A percentile compares a stretch with the other conserved stretches of the same genome.
These are phyloP conservation scores for Achroia grisella DNA, from an alignment of 1,140 invertebrate genomes.

Conservation along the genomic window DNA sequence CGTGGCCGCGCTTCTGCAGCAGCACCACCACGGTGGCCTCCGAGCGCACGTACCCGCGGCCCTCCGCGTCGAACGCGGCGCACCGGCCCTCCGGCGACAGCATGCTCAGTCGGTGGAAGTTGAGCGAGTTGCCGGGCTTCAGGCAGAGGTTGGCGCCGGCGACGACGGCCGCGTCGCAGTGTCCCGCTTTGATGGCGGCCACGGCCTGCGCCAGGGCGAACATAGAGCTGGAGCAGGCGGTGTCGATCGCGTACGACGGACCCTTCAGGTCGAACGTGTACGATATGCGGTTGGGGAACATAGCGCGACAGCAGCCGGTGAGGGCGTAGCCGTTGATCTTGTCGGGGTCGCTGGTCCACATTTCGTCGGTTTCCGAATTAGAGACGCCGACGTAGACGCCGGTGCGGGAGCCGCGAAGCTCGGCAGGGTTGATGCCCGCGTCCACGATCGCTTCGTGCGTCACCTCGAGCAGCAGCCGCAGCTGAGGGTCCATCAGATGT, in stretches of 20 bases:
- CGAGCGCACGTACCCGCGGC: constrained; percentile 93
- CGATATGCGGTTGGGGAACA: constrained; percentile 97
- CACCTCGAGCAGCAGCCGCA: constrained; percentile 92
- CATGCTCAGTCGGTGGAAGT: constrained; percentile 93
- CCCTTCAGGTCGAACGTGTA: constrained; percentile 95
- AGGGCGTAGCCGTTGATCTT: constrained; percentile 93
- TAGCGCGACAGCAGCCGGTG: constrained; percentile 92
- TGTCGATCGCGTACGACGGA: constrained; percentile 95
- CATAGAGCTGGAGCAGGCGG: constrained; percentile 95
- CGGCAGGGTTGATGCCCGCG: constrained; percentile 87
- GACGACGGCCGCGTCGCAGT: constrained; percentile 95
- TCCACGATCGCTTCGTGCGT: constrained; percentile 96
- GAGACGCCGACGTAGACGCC: constrained; percentile 95
- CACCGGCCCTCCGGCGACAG: constrained; percentile 92
- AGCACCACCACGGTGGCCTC: constrained; percentile 89
- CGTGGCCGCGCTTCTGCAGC: constrained; percentile 84
- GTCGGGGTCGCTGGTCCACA: constrained; percentile 84
- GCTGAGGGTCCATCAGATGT: constrained; percentile 95
- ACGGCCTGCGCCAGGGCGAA: constrained; percentile 92
- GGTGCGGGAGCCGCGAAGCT: constrained; percentile 87
- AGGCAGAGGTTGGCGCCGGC: constrained; percentile 88
- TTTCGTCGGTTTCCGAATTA: constrained; percentile 89
- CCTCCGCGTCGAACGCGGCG: constrained; percentile 93
- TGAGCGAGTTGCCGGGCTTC: constrained; percentile 91
- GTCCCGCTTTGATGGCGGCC: constrained; percentile 84